Evolutionary conservation across 1,140 invertebrate species (phyloP).

Genomic region (Laupala kohalensis): DNA sequence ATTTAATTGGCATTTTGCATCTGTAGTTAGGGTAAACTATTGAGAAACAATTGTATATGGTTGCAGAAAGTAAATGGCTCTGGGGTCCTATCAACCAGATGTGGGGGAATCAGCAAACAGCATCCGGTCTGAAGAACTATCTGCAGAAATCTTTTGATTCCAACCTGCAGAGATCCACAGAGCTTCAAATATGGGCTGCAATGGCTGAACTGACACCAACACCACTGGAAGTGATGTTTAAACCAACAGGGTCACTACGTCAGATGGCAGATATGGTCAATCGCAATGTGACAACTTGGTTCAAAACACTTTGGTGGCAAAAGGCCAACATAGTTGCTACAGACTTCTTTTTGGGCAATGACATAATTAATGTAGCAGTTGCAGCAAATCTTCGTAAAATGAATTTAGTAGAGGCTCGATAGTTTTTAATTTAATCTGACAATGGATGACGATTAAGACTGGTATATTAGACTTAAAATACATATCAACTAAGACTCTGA

Average conservation of each 20-base stretch:
- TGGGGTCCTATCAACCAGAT: slow-evolving; percentile 56
- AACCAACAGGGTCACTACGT: slow-evolving; percentile 43
- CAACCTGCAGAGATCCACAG: slow-evolving; percentile 23
- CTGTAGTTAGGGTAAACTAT: too few relatives aligned
- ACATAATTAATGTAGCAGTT: slow-evolving; percentile 56
- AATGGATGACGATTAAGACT: not conserved
- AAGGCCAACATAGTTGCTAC: slow-evolving; percentile 58
- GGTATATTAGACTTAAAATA: not conserved
- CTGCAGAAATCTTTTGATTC: slow-evolving; percentile 35
- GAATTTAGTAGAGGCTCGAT: slow-evolving; percentile 1
- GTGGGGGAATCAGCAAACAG: slow-evolving; percentile 47
- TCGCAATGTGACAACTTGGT: slow-evolving; percentile 48
- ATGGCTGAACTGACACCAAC: slow-evolving; percentile 71
- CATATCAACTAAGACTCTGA: too few relatives aligned
- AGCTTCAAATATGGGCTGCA: slow-evolving; percentile 48
- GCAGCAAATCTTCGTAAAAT: slow-evolving; percentile 32
- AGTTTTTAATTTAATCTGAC: not conserved
- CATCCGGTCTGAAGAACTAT: slow-evolving; percentile 37
- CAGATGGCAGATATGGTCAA: slow-evolving; percentile 56
- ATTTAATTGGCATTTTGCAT: too few relatives aligned
- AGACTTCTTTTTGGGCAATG: slow-evolving; percentile 66
- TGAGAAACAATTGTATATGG: not conserved
- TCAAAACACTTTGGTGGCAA: slow-evolving; percentile 45
- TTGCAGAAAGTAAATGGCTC: slow-evolving; percentile 48
- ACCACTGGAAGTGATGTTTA: slow-evolving; percentile 50